These are phyloP conservation scores for Oconnorella tubifera DNA, from an alignment of 2,888 invertebrate species.

Conservation along the genomic window DNA sequence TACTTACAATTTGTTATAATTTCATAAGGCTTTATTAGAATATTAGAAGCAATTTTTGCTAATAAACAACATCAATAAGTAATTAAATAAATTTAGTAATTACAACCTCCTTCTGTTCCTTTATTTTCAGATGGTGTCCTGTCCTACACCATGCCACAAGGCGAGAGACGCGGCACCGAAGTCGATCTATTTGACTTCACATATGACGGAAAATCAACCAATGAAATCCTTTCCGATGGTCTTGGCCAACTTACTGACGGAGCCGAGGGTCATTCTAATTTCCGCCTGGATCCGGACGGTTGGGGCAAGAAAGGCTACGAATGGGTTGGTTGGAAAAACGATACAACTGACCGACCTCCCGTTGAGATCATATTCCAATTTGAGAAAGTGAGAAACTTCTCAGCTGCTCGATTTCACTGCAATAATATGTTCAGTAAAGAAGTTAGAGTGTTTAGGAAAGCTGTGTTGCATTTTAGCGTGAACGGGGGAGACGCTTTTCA, in stretches of 20 bases:
- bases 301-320: slow-evolving; percentile 60
- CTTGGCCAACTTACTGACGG: slow-evolving; percentile 81
- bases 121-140: slow-evolving; percentile 70
- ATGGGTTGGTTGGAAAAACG: slow-evolving; percentile 81
- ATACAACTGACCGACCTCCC: slow-evolving; percentile 54
- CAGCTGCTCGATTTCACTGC: slow-evolving; percentile 74
- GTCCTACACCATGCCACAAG: slow-evolving; percentile 83
- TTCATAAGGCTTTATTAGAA: not conserved
- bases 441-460: slow-evolving; percentile 78
- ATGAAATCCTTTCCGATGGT: slow-evolving; percentile 65
- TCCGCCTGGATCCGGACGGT: slow-evolving; percentile 66
- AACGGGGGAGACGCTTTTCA: slow-evolving; percentile 75
- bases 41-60: not conserved
- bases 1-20: not conserved
- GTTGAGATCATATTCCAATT: slow-evolving; percentile 80
- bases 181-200: slow-evolving; percentile 79
- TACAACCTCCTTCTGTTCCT: too few species aligned
- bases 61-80: not conserved
- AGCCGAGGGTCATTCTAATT: slow-evolving; percentile 72
- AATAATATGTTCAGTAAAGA: slow-evolving; percentile 83
- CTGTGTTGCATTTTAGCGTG: slow-evolving; percentile 67
- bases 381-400: slow-evolving; percentile 81
- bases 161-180: slow-evolving; percentile 74
- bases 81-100: not conserved
- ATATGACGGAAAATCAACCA: slow-evolving; percentile 68